Evolutionary conservation across 2,888 invertebrate genomes (phyloP), one percentile per base, ranked within the genome.

Genomic region (Pristionchus fissidentatus): DNA sequence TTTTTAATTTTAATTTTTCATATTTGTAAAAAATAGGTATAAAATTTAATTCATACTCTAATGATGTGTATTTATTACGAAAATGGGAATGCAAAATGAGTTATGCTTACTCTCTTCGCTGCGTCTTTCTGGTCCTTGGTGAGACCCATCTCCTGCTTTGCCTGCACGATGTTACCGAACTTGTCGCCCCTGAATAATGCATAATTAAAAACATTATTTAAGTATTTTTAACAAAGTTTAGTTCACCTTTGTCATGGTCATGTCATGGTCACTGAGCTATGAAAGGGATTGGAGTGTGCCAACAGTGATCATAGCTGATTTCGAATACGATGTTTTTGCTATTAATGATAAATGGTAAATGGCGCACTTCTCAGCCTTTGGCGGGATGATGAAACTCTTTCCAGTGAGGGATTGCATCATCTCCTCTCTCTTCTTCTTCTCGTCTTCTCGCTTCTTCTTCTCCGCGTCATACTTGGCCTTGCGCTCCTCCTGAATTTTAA

Each of bases 101-200:
- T 62, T 62, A 13, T 43, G 10, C 85, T 75, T 84, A 89, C 87
- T 78, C 83, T 78, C 85, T 99, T 99, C 94, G 98, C 98, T 93
- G 98, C 98, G 93, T 98, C 98, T 93, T 98, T 94, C 94, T 99
- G 98, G 94, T 99, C 99, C 95, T 97, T 98, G 94, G 98, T 98
- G 95, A 99, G 98, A 95, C 96, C 96, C 94, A 98, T 96, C 94
- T 98, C 98, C 92, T 96, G 94, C 93, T 97, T 97, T 92, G 97
- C 97, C 92, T 96, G 96, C 93, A 95, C 95, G 89, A 97, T 95
- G 94, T 96, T 96, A 93, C 91, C 93, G 92, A 92, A 93, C 88
- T 93, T 89, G 85, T 91, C 91, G 66, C 88, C 88, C 70, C 87
- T 86, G 43, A 26, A 81, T 7, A 26, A 1, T n/a, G 43, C 29